Evolutionary conservation across 2,888 invertebrate genomes (phyloP), one percentile per base, ranked within the genome.

Genomic region (Apoda limacodes): DNA sequence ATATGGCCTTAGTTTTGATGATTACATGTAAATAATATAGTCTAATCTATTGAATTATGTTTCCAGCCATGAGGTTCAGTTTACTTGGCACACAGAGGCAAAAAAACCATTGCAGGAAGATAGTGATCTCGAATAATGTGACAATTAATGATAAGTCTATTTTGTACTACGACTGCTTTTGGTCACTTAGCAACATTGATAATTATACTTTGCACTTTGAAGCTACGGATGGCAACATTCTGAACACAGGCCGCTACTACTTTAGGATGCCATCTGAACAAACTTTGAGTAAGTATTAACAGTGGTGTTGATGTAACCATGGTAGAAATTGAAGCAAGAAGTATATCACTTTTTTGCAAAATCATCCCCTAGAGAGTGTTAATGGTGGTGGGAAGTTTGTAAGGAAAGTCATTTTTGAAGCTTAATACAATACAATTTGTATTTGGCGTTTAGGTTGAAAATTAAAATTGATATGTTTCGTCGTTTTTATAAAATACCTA

Each of bases 31-130:
- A 29, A 24, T 21, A 22, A 25, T 11, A 32, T 13, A 23, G 4
- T 7, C 7, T 11, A 14, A 30, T n/a, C 26, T 22, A 30, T 20
- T 11, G 22, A 25, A 13, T 25, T 15, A 41, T 35, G 14, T 15
- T 69, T 64, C 4, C 60, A 80, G 80, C 63, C 2, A 78, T 80
- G 78, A 66, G 67, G 27, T n/a, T n/a, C n/a, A n/a, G n/a, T n/a
- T n/a, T 48, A 58, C 60, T 27, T 62, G 57, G 12, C 45, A 51
- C 22, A 48, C 45, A 2, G 43, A 48, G 10, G 38, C 34, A 3
- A 5, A 55, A 55, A 12, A 69, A 71, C 28, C 75, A 78, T 38
- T 78, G 80, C 50, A 60, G 75, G 10, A 67, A 69, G 26, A 76
- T 80, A 9, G 58, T 60, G 2, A 58, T 80, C 37, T 62, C 71